Evolutionary conservation across 1,140 invertebrate species (phyloP).

Genomic region (Drosophila pseudoananassae): DNA sequence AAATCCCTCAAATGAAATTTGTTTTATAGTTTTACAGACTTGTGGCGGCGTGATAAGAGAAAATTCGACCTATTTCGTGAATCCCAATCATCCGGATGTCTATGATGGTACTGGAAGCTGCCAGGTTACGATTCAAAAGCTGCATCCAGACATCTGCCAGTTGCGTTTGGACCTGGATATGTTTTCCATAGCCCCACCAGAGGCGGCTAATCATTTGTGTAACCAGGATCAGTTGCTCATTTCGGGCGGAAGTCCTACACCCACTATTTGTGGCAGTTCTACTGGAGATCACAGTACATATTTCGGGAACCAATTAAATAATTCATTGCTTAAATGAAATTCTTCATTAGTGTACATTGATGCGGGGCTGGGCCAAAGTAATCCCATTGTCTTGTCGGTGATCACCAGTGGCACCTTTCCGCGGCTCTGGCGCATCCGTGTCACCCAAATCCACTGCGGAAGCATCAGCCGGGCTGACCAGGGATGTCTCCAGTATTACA

Average conservation of each 20-base stretch:
- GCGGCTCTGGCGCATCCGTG: slow-evolving; percentile 92
- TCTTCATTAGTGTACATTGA: slow-evolving; percentile 90
- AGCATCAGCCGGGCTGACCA: slow-evolving; percentile 90
- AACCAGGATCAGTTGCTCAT: slow-evolving; percentile 94
- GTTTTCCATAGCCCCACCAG: slow-evolving; percentile 89
- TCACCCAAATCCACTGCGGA: slow-evolving; percentile 91
- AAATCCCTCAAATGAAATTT: slow-evolving; percentile 7
- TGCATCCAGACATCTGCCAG: slow-evolving; percentile 91
- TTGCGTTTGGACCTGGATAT: slow-evolving; percentile 92
- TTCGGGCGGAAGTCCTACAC: slow-evolving; percentile 91
- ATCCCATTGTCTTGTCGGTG: slow-evolving; percentile 90
- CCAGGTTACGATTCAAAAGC: slow-evolving; percentile 91
- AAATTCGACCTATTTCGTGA: slow-evolving; percentile 94
- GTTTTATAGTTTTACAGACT: slow-evolving; percentile 88
- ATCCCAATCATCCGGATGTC: slow-evolving; percentile 89
- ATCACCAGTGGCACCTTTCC: slow-evolving; percentile 91
- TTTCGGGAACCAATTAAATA: neutral
- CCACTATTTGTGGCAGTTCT: slow-evolving; percentile 92
- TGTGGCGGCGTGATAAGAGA: slow-evolving; percentile 90
- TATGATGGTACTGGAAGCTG: slow-evolving; percentile 92
- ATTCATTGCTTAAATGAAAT: neutral
- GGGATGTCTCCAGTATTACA: slow-evolving; percentile 92
- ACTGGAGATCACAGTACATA: slow-evolving; percentile 93
- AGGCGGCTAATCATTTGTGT: slow-evolving; percentile 90
- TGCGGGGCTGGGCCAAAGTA: slow-evolving; percentile 89